A percentile compares a stretch with the other conserved stretches of the same genome.
phyloP scores from a whole-genome alignment of 2,113 vertebrate genomes.

The Elachura formosa region DNA sequence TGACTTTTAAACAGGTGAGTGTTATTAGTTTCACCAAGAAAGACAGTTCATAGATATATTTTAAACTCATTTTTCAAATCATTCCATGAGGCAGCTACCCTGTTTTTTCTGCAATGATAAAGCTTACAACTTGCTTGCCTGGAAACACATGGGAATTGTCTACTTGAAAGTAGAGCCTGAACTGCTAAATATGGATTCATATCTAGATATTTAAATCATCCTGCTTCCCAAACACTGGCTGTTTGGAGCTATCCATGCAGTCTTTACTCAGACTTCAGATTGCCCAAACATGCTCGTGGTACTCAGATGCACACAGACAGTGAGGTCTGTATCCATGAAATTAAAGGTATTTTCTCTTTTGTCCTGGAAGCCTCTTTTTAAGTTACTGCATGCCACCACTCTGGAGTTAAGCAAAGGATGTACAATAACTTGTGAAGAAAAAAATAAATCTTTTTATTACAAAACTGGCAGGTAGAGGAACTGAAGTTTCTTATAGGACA shows the following conservation, averaged over 20 bases:
- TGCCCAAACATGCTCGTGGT: not conserved
- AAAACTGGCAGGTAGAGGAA: not conserved
- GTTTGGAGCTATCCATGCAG: not conserved
- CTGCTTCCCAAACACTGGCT: not conserved
- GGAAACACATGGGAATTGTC: not conserved
- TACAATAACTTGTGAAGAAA: not conserved
- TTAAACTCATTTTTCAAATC: not conserved
- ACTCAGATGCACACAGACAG: not conserved
- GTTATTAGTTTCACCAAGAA: not conserved
- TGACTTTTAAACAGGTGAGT: not conserved
- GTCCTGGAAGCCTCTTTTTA: not conserved
- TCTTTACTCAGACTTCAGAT: not conserved
- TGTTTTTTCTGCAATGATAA: not conserved
- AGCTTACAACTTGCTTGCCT: not conserved
- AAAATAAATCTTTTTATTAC: not conserved
- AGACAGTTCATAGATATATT: not conserved
- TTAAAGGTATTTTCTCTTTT: not conserved
- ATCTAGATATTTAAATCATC: not conserved
- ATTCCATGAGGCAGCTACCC: not conserved
- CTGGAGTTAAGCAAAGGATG: not conserved
- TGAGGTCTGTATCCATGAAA: not conserved
- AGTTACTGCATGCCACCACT: not conserved
- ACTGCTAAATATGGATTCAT: slow-evolving; percentile 36
- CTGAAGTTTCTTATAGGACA: not conserved
- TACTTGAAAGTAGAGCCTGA: not conserved